Conservation (phyloP, 1,140 invertebrate genomes). For the Calliopsis andreniformis region DNA sequence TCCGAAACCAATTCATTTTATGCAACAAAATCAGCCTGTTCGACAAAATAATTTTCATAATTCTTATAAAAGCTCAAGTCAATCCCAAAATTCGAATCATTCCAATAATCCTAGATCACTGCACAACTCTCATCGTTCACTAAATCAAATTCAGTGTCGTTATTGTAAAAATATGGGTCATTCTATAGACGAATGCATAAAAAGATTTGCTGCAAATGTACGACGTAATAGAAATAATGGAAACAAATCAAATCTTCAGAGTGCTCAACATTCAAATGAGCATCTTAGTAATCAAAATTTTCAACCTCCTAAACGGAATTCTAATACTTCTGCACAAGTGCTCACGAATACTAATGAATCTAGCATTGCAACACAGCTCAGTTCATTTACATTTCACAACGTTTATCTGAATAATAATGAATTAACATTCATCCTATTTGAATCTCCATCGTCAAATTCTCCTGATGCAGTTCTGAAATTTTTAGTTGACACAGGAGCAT, state of each 20-base stretch:
- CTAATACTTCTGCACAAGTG: neutral
- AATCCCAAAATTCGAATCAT: neutral
- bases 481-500: neutral
- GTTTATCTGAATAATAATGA: neutral
- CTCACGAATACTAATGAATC: neutral
- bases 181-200: conserved; percentile 4
- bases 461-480: neutral
- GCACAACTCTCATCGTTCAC: neutral
- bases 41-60: neutral
- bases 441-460: neutral
- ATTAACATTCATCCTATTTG: neutral
- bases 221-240: conserved; percentile 3
- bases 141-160: conserved; percentile 5
- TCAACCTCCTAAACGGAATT: neutral
- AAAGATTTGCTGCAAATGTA: conserved; percentile 6
- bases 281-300: neutral
- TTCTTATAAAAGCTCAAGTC: neutral
- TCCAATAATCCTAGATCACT: neutral
- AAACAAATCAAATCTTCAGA: neutral
- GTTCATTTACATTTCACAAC: neutral
- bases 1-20: neutral
- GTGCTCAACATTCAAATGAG: neutral
- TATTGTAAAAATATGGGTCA: conserved; percentile 11
- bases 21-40: neutral
- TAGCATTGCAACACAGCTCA: neutral